Evolutionary conservation across 2,797 vertebrate species (phyloP), one percentile per base, ranked within the genome.

Genomic region (Aeoliscus strigatus): DNA sequence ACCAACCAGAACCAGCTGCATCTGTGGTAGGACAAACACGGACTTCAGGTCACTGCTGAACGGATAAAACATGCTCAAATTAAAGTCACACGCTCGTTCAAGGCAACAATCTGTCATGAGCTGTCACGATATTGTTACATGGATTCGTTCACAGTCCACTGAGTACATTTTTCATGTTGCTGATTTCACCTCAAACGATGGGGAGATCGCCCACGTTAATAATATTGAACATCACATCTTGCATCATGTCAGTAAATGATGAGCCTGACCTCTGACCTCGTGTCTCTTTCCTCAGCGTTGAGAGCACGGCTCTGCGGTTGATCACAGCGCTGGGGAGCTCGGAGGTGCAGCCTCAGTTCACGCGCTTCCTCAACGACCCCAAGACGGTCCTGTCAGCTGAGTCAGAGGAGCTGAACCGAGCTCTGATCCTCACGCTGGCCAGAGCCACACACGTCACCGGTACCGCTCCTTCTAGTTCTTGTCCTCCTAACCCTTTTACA

Each of bases 1-100:
- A 98, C 96, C 49, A 98, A 97, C 85, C 96, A 98, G 84, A 99
- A 98, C 66, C 96, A 99, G 80, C 93, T 98, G 52, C 96, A 99
- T 68, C 91, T 99, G 3, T 99, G 96, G 96, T 98, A 87, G 9
- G 15, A 2, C 10, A 27, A 15, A 28, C 45, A n/a, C 6, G 13
- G 6, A 12, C 2, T 8, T 16, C n/a, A 38, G 14, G n/a, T 6
- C 2, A 9, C 3, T 12, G 6, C 18, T 21, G n/a, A n/a, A n/a
- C n/a, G n/a, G n/a, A n/a, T n/a, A n/a, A n/a, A n/a, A n/a, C n/a
- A n/a, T n/a, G n/a, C n/a, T n/a, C n/a, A n/a, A n/a, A n/a, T n/a
- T n/a, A n/a, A n/a, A n/a, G n/a, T n/a, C n/a, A n/a, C n/a, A n/a
- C n/a, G n/a, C n/a, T n/a, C n/a, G n/a, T n/a, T n/a, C n/a, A n/a